Base-by-base conservation (phyloP, 2,113 vertebrate species). In the Plecotus auritus region DNA sequence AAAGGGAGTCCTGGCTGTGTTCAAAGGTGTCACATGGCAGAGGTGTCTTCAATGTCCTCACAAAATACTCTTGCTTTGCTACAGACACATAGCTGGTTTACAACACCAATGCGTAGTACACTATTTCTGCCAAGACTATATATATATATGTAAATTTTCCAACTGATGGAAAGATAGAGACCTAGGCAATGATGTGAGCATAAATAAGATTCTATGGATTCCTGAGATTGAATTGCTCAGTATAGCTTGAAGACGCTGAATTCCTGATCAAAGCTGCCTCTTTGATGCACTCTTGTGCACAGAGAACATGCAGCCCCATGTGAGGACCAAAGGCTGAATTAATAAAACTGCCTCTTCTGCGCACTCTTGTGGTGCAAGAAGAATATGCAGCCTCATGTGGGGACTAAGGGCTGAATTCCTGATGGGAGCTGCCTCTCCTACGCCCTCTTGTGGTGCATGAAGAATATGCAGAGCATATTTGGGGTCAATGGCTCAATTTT, bases 1-100 rank as follows among this genome's bases (percentile, higher is more conserved):
- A 42, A 32, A 14, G 9, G 37, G 26, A 28, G 17, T 2, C 40
- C 56, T 47, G 6, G 11, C 10, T n/a, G 35, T 30, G 12, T 47
- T 5, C 0, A 11, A 22, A 51, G 76, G 37, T 22, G 54, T 35
- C 64, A 5, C 35, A 1, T 6, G 11, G 69, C 23, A 18, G 4
- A 42, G 20, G 30, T 28, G 45, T 30, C 45, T 17, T 10, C 72
- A 7, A 10, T 1, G 20, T 9, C 45, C 47, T 26, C 20, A 49
- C 61, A 49, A 77, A 56, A 51, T 0, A 10, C 23, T 3, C 8
- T 56, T 3, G 32, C 13, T 77, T 49, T 49, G 40, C 22, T 51
- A 2, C 2, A 18, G 8, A 30, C 7, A 22, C 30, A 12, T 2
- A 23, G 2, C 10, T 61, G 18, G 18, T 7, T 42, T 51, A 3